Evolutionary conservation across 2,797 vertebrate genomes (phyloP), one percentile per base, ranked within the genome.

Genomic region (Sebastes goodei): DNA sequence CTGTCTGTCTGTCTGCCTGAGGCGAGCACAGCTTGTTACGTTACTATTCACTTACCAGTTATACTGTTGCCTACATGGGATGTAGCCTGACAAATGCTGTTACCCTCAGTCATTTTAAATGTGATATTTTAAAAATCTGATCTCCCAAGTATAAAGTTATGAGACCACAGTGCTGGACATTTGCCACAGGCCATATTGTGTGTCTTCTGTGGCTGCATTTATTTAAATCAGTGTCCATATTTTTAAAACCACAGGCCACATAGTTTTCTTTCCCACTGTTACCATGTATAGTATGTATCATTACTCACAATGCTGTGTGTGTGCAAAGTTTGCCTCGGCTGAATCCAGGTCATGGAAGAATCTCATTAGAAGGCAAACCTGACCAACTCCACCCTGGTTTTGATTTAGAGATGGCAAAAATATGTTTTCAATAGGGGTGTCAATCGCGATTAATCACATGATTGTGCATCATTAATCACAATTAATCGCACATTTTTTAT

Each of bases 151-250:
- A 57, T 63, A 35, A 68, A 65, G 42, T 46, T 20, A 46, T 61
- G 60, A 56, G 67, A 55, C 71, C 29, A 4, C 62, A 67, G 20
- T 60, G 59, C 25, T 68, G 65, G 60, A 66, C 35, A 65, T 75
- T 70, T 76, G 35, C 70, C 63, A 76, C 59, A 30, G 21, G 29
- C n/a, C 29, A 29, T 55, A 52, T 76, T 20, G 4, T 60, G 67
- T 76, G 57, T 79, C 72, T 25, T 25, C 57, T 71, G 12, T 65
- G 71, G 67, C 67, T 61, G 30, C 15, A 52, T 81, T 81, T 66
- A 65, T 86, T 65, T 72, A 64, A 76, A 67, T 65, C 23, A 27
- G 4, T 49, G 46, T 76, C 63, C 42, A 70, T 60, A 52, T 55
- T 49, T 82, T 76, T 52, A 5, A 59, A 73, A 76, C 60, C 74